These are phyloP conservation scores for Psittacara wagleri DNA, from an alignment of 2,113 vertebrate genomes.

Conservation along the genomic window DNA sequence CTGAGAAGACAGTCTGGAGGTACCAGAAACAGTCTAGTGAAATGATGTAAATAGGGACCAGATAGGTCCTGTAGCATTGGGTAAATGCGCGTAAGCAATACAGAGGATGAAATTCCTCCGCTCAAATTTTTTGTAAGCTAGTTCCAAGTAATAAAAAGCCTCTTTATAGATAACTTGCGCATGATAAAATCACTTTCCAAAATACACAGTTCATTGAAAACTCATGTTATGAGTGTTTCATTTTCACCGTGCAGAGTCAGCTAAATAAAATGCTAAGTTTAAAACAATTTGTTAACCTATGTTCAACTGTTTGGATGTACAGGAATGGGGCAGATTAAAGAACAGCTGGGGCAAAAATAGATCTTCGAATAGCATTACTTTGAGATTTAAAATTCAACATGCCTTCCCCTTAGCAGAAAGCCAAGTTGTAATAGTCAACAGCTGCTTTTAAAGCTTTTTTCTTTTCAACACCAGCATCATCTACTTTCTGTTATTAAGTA, in stretches of 20 bases:
- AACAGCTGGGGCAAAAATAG: fast-evolving
- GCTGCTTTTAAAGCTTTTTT: not conserved
- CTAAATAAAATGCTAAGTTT: not conserved
- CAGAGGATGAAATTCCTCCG: not conserved
- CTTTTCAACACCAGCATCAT: not conserved
- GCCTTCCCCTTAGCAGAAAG: not conserved
- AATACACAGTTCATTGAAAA: not conserved
- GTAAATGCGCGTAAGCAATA: not conserved
- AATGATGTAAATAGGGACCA: not conserved
- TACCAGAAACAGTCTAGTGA: not conserved
- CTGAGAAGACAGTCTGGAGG: not conserved
- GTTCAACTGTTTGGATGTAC: not conserved
- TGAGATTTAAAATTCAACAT: not conserved
- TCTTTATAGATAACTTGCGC: not conserved
- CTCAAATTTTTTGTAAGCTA: not conserved
- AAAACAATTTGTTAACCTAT: not conserved
- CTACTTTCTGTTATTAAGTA: not conserved
- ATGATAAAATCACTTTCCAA: not conserved
- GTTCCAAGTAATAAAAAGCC: not conserved
- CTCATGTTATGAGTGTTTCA: not conserved
- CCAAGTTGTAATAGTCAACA: not conserved
- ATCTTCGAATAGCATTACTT: not conserved
- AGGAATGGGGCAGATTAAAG: not conserved
- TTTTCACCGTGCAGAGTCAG: not conserved
- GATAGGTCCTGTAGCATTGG: not conserved